Percentiles rank a stretch among this genome's conserved stretches.
These are phyloP conservation scores for Cosmia trapezina DNA, from an alignment of 2,888 invertebrate genomes.

Conservation along the genomic window DNA sequence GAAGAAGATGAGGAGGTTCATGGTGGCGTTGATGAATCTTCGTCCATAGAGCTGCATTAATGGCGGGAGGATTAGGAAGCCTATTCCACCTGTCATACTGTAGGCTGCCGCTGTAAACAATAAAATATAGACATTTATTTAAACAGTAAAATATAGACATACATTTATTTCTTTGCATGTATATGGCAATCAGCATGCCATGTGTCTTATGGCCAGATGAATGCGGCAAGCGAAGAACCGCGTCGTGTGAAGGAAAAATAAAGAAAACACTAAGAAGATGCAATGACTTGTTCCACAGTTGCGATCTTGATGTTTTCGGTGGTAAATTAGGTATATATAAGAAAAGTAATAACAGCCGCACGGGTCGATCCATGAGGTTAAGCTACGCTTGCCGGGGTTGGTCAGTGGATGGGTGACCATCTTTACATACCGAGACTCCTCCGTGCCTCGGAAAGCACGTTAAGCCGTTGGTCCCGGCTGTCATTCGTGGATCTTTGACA, in stretches of 20 bases:
- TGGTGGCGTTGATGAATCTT: constrained; percentile 43
- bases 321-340: too few relatives aligned
- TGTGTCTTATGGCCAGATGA: neutral
- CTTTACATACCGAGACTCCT: too few relatives aligned
- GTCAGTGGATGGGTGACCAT: too few relatives aligned
- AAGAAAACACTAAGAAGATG: neutral
- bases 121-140: too few relatives aligned
- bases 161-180: neutral
- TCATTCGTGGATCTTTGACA: too few relatives aligned
- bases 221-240: neutral
- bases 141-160: neutral
- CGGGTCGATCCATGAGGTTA: too few relatives aligned
- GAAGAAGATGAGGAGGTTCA: constrained; percentile 45
- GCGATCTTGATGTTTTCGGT: too few relatives aligned
- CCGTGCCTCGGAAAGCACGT: too few relatives aligned
- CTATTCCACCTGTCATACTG: constrained; percentile 52
- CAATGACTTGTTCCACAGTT: too few relatives aligned
- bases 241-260: neutral
- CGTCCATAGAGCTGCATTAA: constrained; percentile 62
- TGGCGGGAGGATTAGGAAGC: constrained; percentile 52
- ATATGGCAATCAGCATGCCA: neutral
- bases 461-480: too few relatives aligned
- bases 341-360: too few relatives aligned
- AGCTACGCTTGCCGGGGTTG: too few relatives aligned
- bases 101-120: constrained; percentile 43